A percentile compares a stretch with the other conserved stretches of the same genome.
Conservation (phyloP, 2,113 vertebrate species). For the Lates calcarifer region DNA sequence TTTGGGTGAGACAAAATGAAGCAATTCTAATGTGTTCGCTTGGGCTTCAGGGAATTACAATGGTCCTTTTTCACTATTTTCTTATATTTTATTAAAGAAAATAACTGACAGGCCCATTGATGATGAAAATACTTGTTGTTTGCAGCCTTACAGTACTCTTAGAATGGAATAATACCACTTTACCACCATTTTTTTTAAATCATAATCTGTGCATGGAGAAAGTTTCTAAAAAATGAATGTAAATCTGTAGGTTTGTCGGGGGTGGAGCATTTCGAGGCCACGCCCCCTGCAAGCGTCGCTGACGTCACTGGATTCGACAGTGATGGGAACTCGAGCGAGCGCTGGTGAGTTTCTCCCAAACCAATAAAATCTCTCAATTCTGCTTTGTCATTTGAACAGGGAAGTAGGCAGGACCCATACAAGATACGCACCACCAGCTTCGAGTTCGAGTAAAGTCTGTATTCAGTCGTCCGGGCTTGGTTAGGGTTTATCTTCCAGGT, state of each 20-base stretch:
- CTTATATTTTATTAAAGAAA: too few species aligned
- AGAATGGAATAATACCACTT: too few species aligned
- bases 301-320: constrained; percentile 50
- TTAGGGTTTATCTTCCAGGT: constrained; percentile 18
- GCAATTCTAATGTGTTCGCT: too few species aligned
- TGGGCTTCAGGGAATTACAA: too few species aligned
- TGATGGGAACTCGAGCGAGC: constrained; percentile 83
- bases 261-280: too few species aligned
- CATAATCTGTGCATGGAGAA: too few species aligned
- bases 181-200: too few species aligned
- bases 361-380: constrained; percentile 81
- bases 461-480: neutral
- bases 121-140: neutral
- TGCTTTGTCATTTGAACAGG: constrained; percentile 65
- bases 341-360: constrained; percentile 83
- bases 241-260: too few species aligned
- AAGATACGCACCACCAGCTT: neutral
- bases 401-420: constrained; percentile 68
- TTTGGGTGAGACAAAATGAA: too few species aligned
- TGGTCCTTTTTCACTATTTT: too few species aligned
- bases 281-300: constrained; percentile 4
- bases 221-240: too few species aligned
- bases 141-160: neutral
- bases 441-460: neutral
- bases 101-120: neutral